These are phyloP conservation scores for Drosophila parthenogenetica DNA, from an alignment of 2,888 invertebrate species.

Conservation along the genomic window DNA sequence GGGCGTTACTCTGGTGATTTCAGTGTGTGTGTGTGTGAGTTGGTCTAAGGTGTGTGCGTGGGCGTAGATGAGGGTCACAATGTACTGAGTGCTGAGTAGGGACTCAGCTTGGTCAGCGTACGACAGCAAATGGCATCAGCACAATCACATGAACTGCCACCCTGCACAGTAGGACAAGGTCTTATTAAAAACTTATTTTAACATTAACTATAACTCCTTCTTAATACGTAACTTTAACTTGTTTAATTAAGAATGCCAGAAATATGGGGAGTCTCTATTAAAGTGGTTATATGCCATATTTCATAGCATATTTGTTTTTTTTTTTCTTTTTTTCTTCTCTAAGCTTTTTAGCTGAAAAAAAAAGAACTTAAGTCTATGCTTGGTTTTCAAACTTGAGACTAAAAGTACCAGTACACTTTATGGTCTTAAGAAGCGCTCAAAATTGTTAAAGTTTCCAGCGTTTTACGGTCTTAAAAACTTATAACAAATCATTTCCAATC, in stretches of 20 bases:
- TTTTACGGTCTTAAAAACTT: not conserved
- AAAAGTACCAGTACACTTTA: too few species aligned
- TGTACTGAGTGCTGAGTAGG: slow-evolving; percentile 49
- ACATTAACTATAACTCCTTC: not conserved
- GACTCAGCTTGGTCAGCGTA: slow-evolving; percentile 50
- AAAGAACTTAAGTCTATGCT: too few species aligned
- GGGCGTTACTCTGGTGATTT: slow-evolving; percentile 50
- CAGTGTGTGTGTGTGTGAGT: slow-evolving; percentile 16
- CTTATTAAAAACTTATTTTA: not conserved
- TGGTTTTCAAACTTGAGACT: too few species aligned
- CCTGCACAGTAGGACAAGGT: slow-evolving; percentile 30
- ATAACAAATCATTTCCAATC: slow-evolving; percentile 5
- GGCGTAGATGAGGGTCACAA: slow-evolving; percentile 43
- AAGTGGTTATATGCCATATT: too few species aligned
- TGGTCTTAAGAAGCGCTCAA: too few species aligned
- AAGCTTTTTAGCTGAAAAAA: too few species aligned
- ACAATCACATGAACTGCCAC: slow-evolving; percentile 28
- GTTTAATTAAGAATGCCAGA: too few species aligned
- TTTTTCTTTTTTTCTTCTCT: too few species aligned
- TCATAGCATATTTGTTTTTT: too few species aligned
- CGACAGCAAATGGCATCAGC: slow-evolving; percentile 39
- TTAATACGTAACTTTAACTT: too few species aligned
- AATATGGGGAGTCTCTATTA: too few species aligned
- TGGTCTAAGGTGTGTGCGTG: slow-evolving; percentile 12
- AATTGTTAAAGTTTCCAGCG: not conserved